A percentile compares a stretch with the other conserved stretches of the same genome.
Conservation (phyloP, 2,797 vertebrate species). For the Phrynocephalus guinanensis region DNA sequence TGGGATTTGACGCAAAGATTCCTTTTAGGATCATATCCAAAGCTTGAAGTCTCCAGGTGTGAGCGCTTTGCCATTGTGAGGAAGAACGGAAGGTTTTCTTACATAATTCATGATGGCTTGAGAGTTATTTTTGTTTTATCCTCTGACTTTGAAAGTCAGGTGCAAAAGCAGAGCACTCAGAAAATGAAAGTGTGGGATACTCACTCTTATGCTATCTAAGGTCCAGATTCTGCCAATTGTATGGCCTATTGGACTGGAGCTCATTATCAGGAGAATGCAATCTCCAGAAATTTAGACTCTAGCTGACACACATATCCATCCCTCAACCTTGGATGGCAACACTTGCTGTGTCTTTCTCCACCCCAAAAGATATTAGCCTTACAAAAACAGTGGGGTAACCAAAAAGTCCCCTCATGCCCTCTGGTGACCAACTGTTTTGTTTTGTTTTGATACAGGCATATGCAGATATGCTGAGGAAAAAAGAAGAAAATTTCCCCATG, state of each 20-base stretch:
- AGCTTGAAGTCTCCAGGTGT: constrained; percentile 48
- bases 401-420: no score
- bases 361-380: no score
- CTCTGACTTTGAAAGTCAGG: constrained; percentile 22
- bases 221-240: background rate
- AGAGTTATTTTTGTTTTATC: constrained; percentile 56
- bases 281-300: no score
- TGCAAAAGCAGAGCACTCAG: constrained; percentile 18
- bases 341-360: no score
- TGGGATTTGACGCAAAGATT: background rate
- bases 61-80: constrained; percentile 46
- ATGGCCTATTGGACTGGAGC: background rate
- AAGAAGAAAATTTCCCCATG: no score
- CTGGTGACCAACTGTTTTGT: no score
- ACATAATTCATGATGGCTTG: constrained; percentile 61
- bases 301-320: no score
- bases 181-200: constrained; percentile 27
- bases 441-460: no score
- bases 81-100: constrained; percentile 40
- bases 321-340: no score
- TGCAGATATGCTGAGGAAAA: no score
- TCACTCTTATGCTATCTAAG: constrained; percentile 19
- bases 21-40: constrained; percentile 46
- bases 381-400: no score
- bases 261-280: background rate